Evolutionary conservation across 2,797 vertebrate species (phyloP).

Genomic region (Paguma larvata): DNA sequence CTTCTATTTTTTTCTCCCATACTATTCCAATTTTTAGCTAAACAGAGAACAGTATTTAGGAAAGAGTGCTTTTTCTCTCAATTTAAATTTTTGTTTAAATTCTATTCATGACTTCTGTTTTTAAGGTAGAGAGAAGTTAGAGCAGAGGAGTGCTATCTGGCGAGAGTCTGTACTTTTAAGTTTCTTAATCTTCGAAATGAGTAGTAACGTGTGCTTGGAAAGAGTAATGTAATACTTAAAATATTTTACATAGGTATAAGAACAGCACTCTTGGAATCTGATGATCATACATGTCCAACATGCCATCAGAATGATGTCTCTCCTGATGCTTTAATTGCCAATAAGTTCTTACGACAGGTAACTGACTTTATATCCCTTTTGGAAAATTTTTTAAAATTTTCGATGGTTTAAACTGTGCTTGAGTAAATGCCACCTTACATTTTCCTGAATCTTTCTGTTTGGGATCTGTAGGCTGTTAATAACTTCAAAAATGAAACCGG

Average conservation of each 20-base stretch:
- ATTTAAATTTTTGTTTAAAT: neutral
- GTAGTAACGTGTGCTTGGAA: neutral
- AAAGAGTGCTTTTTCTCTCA: neutral
- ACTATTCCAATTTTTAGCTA: neutral
- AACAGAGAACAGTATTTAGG: conserved; percentile 9
- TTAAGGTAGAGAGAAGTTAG: conserved; percentile 6
- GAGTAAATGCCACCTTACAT: neutral
- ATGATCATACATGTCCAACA: conserved; percentile 96
- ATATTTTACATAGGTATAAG: conserved; percentile 93
- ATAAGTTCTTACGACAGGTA: conserved; percentile 98
- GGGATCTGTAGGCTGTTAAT: conserved; percentile 93
- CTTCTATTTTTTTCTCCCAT: neutral
- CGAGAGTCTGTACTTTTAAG: neutral
- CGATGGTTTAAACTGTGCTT: neutral
- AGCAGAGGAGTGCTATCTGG: neutral
- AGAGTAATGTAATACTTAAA: conserved; percentile 44
- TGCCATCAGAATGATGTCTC: conserved; percentile 96
- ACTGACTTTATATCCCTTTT: conserved; percentile 4
- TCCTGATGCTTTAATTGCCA: conserved; percentile 96
- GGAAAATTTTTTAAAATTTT: neutral
- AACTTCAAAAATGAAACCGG: conserved; percentile 97
- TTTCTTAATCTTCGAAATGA: neutral
- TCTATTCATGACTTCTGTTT: neutral
- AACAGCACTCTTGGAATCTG: conserved; percentile 95
- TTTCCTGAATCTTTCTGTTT: conserved; percentile 64